phyloP scores from a whole-genome alignment of 1,140 invertebrate genomes.

The Drosophila watanabei region DNA sequence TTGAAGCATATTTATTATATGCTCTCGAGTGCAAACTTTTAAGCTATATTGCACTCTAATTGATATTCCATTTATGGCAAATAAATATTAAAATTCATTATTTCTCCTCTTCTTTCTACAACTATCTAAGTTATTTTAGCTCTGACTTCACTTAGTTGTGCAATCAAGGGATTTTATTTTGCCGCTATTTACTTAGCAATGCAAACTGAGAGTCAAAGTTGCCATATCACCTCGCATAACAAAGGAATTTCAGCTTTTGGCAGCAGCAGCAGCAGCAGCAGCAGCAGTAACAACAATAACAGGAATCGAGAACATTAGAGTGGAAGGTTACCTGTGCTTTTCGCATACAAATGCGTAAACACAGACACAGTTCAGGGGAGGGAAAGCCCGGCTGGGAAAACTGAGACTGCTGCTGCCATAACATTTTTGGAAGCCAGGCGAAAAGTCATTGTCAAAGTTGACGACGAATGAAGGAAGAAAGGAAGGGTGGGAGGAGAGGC shows the following conservation, averaged over 20 bases:
- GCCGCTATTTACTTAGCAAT: constrained; percentile 25
- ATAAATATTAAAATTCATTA: constrained; percentile 28
- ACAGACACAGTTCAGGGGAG: constrained; percentile 28
- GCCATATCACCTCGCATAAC: constrained; percentile 29
- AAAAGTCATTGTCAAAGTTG: constrained; percentile 82
- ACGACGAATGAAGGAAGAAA: constrained; percentile 21
- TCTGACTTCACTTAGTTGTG: constrained; percentile 16
- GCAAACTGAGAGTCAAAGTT: constrained; percentile 25
- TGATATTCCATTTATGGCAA: background rate
- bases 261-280: constrained; percentile 26
- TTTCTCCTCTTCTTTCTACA: background rate
- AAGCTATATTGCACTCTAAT: background rate
- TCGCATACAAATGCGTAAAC: constrained; percentile 57
- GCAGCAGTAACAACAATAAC: constrained; percentile 8
- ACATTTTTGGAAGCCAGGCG: constrained; percentile 70
- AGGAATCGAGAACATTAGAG: constrained; percentile 25
- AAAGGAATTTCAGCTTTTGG: constrained; percentile 21
- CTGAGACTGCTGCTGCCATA: constrained; percentile 45
- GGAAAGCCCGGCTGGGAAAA: constrained; percentile 5
- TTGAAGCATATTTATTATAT: background rate
- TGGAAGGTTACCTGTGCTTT: constrained; percentile 9
- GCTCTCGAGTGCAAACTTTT: background rate
- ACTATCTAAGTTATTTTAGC: constrained; percentile 5
- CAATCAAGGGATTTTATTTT: constrained; percentile 34
- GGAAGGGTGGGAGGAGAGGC: background rate